Base-by-base conservation (phyloP, 2,113 vertebrate species). In the Myocastor coypus region DNA sequence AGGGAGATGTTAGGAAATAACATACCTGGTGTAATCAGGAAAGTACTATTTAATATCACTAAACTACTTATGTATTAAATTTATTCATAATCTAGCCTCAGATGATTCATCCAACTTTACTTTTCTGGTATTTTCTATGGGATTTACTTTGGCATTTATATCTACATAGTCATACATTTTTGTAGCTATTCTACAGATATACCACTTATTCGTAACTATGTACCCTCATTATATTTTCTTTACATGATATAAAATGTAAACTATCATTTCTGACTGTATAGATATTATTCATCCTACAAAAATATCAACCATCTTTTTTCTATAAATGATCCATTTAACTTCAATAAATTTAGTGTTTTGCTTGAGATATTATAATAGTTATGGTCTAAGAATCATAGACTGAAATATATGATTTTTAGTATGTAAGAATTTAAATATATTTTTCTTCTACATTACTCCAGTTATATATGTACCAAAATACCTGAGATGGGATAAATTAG, bases 231-330 rank as follows among this genome's bases (percentile, higher is more conserved):
- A 16, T 64, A 13, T 78, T 92, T 1, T n/a, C 17, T 66, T 40
- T 14, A 8, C 34, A 69, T 95, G 61, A 52, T 32, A 46, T 71
- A 83, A 86, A 96, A 78, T 92, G 19, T 32, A 85, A 16, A 52
- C 9, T 94, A 84, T 57, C 26, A 8, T 57, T 77, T 57, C 14
- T 24, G 63, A 4, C 22, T 46, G 82, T 37, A 7, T 66, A 95
- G 75, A 82, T 93, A 89, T 19, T 92, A 69, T 71, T 81, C 24
- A 94, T 55, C 46, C 26, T 84, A 88, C 20, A 92, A 85, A n/a
- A 46, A 84, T 75, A 28, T 59, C 28, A 82, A 30, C 5, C 11
- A 80, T 73, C 11, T 84, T 19, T 52, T 91, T 22, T 30, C 42
- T 66, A 68, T 69, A 52, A 92, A 91, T 75, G 26, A 77, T 91